Base-by-base conservation (phyloP, 2,888 invertebrate genomes). In the Drosophila multiciliata region DNA sequence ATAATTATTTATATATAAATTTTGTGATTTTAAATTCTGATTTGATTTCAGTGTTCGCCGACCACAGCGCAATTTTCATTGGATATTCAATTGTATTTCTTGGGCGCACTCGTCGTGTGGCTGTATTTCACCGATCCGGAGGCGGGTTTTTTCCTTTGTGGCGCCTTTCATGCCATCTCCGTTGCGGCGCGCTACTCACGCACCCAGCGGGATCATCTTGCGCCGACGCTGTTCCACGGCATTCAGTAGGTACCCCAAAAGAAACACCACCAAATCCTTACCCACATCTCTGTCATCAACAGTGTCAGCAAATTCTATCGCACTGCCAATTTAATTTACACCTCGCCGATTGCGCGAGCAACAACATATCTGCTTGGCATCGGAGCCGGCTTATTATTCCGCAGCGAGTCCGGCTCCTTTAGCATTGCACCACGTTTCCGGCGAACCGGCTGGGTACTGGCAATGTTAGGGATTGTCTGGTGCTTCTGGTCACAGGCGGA, bases 61-160 rank as follows among this genome's bases (percentile, higher is more conserved):
- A 96, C 96, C 92, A 96, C 96, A 0, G 95, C 96, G 89, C 96
- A 96, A 84, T 90, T 96, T 74, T 96, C 96, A 0, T 88, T 96
- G 80, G 96, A 96, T 88, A 95, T 96, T 94, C 96, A 96, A 91
- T 93, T 96, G 12, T 96, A 95, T 12, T 92, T 96, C 57, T 80
- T 96, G 5, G 95, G 95, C 20, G 95, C 96, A 1, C 89, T 95
- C 5, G 90, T 96, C 2, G 94, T 96, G 1, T 95, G 96, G 94
- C 92, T 95, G 4, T 93, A 95, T 69, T 94, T 95, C 70, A 94
- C 94, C 11, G 94, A 94, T 72, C 94, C 94, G 0, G 93, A 94
- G 35, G 89, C 95, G 20, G 95, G 95, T 6, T 93, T 94, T 67
- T 92, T 94, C 11, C 81, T 95, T 4, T 93, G 95, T 68, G 94